A percentile compares a stretch with the other conserved stretches of the same genome.
Evolutionary conservation across 2,888 invertebrate genomes (phyloP).

Genomic region (Lithophane semibrunnea): DNA sequence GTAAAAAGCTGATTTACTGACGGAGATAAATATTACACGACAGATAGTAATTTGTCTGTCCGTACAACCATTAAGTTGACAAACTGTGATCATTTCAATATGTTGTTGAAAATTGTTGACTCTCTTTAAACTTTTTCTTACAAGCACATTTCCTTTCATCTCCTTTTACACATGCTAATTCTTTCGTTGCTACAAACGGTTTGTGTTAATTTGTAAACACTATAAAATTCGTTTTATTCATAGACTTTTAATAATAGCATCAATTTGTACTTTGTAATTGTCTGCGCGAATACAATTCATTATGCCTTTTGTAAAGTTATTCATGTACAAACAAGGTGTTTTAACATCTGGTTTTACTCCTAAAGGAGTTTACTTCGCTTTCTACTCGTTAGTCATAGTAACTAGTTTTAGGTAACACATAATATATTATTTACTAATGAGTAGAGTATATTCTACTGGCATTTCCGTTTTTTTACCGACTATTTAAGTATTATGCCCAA

Average conservation of each 20-base stretch:
- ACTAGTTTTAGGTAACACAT: too few relatives aligned
- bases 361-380: background rate
- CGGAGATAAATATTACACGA: slow-evolving; percentile 46
- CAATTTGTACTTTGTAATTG: slow-evolving; percentile 21
- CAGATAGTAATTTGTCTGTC: slow-evolving; percentile 61
- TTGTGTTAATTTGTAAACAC: slow-evolving; percentile 1
- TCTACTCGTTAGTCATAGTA: background rate
- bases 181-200: background rate
- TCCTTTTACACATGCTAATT: slow-evolving; percentile 30
- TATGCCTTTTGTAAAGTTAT: background rate
- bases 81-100: slow-evolving; percentile 43
- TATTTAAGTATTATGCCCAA: background rate
- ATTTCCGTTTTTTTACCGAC: background rate
- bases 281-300: slow-evolving; percentile 8
- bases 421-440: background rate
- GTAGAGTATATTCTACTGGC: background rate
- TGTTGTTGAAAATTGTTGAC: slow-evolving; percentile 40
- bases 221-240: slow-evolving; percentile 11
- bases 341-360: background rate
- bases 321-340: slow-evolving; percentile 4
- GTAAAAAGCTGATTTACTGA: slow-evolving; percentile 49
- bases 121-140: slow-evolving; percentile 32
- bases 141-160: background rate
- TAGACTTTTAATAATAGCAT: slow-evolving; percentile 16
- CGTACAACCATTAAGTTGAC: slow-evolving; percentile 53